Evolutionary conservation across 2,113 vertebrate genomes (phyloP).

Genomic region (Siniperca chuatsi): DNA sequence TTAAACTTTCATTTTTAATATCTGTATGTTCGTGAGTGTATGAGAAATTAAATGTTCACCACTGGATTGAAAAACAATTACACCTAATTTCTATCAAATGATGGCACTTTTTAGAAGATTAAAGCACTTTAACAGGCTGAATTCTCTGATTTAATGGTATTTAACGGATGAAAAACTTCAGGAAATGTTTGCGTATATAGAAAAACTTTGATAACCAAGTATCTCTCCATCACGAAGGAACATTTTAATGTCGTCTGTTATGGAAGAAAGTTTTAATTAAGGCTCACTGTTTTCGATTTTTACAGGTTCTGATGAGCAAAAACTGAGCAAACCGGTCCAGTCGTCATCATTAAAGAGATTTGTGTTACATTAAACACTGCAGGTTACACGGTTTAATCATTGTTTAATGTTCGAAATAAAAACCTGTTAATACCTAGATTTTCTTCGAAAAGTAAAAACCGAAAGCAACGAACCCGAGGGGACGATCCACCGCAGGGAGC

Average conservation of each 20-base stretch:
- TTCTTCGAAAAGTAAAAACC: not conserved
- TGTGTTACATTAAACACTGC: no score
- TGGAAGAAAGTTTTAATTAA: not conserved
- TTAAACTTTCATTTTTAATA: no score
- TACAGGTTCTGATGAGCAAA: not conserved
- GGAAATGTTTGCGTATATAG: not conserved
- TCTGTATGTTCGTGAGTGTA: not conserved
- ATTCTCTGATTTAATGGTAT: not conserved
- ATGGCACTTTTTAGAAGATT: not conserved
- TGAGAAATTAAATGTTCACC: not conserved
- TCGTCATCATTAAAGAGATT: no score
- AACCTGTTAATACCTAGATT: not conserved
- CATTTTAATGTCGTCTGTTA: not conserved
- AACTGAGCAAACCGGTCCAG: no score
- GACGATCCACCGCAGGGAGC: not conserved
- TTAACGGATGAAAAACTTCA: not conserved
- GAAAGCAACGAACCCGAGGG: not conserved
- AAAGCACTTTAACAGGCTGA: not conserved
- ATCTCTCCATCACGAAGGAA: not conserved
- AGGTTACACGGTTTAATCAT: no score
- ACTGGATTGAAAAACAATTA: no score
- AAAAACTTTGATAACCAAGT: not conserved
- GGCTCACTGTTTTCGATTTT: not conserved
- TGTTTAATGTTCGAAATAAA: not conserved
- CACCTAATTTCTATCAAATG: not conserved